A percentile compares a stretch with the other conserved stretches of the same genome.
These are phyloP conservation scores for Castor canadensis DNA, from an alignment of 2,113 vertebrate genomes.

Conservation along the genomic window DNA sequence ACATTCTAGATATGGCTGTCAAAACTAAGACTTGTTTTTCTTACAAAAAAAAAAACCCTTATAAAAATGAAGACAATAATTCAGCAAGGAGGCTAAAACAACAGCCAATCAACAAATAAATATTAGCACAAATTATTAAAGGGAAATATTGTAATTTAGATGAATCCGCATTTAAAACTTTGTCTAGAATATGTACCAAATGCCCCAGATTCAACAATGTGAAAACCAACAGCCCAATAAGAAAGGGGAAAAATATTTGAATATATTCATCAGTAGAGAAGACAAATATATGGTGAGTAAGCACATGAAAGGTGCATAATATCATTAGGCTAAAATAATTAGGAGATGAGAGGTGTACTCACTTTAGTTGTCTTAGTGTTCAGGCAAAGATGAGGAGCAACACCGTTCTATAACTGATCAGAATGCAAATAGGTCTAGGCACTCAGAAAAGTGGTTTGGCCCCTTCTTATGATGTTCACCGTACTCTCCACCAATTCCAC, in stretches of 20 bases:
- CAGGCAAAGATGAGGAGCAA: not conserved
- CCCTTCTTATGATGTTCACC: not conserved
- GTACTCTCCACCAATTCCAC: not conserved
- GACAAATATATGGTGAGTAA: not conserved
- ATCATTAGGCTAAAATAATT: not conserved
- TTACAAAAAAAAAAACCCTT: not conserved
- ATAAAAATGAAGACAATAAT: not conserved
- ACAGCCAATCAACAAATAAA: not conserved
- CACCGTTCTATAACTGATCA: not conserved
- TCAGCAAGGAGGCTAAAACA: not conserved
- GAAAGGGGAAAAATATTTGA: slow-evolving; percentile 12
- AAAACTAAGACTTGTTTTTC: not conserved
- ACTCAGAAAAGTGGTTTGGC: not conserved
- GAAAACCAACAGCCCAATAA: not conserved
- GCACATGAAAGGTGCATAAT: not conserved
- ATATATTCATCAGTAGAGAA: not conserved
- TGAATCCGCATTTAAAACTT: not conserved
- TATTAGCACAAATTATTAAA: not conserved
- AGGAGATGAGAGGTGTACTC: too few relatives aligned
- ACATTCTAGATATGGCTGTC: too few relatives aligned
- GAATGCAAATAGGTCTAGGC: not conserved
- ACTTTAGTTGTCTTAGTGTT: not conserved
- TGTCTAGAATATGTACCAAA: not conserved
- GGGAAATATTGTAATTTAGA: not conserved
- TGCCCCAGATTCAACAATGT: not conserved